phyloP scores from a whole-genome alignment of 1,140 invertebrate species.

The Polypedilum vanderplanki region DNA sequence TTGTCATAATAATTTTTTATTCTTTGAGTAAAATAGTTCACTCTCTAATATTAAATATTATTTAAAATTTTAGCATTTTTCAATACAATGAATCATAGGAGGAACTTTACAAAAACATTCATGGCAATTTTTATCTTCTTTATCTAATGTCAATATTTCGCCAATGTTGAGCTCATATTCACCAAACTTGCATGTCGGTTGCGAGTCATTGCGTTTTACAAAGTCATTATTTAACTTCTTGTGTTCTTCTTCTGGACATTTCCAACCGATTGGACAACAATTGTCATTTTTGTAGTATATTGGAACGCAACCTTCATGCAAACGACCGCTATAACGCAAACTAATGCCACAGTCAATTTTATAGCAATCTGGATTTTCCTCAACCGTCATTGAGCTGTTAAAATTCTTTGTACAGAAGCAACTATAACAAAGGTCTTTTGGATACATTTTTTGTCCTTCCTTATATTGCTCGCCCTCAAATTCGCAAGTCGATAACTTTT shows the following conservation, averaged over 20 bases:
- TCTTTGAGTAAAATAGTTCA: too few relatives aligned
- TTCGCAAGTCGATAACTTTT: conserved; percentile 44
- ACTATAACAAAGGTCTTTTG: conserved; percentile 44
- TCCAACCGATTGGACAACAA: conserved; percentile 47
- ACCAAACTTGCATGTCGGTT: conserved; percentile 27
- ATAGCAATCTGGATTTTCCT: conserved; percentile 42
- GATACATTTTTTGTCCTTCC: conserved; percentile 47
- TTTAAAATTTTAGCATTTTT: background rate
- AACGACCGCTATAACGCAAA: conserved; percentile 44
- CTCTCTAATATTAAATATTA: background rate
- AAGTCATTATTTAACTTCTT: background rate
- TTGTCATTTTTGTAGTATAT: conserved; percentile 42
- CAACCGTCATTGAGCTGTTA: conserved; percentile 37
- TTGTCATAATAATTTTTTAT: too few relatives aligned
- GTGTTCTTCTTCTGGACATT: conserved; percentile 38
- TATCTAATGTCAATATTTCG: background rate
- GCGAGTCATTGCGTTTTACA: background rate
- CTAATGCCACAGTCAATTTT: conserved; percentile 49
- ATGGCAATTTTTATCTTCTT: conserved; percentile 11
- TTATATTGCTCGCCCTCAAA: conserved; percentile 45
- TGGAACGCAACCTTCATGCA: conserved; percentile 46
- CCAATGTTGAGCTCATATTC: background rate
- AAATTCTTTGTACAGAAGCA: conserved; percentile 46
- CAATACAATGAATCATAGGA: conserved; percentile 29
- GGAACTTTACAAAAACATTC: conserved; percentile 22